These are phyloP conservation scores for Macquaria ambigua DNA, from an alignment of 2,113 vertebrate species.

Conservation along the genomic window DNA sequence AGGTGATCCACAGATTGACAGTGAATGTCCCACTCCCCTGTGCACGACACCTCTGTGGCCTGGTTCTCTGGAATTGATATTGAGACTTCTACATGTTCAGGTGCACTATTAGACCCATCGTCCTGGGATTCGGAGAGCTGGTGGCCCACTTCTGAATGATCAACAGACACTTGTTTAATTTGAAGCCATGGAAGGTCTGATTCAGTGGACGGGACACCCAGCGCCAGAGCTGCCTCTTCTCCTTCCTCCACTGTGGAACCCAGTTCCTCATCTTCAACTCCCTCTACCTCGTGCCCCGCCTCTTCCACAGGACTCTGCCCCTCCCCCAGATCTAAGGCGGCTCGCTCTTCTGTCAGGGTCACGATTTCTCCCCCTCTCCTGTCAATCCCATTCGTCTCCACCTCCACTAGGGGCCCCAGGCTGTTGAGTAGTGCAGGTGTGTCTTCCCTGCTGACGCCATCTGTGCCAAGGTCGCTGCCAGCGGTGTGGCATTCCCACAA, in stretches of 20 bases:
- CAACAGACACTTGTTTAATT: conserved; percentile 38
- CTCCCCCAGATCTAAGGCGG: conserved; percentile 62
- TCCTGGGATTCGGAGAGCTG: conserved; percentile 25
- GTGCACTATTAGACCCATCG: background rate
- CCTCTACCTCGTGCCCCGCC: conserved; percentile 70
- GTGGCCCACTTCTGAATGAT: conserved; percentile 43
- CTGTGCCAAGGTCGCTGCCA: conserved; percentile 84
- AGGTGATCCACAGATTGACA: conserved; percentile 39
- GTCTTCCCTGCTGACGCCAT: conserved; percentile 80
- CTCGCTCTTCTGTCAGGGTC: conserved; percentile 78
- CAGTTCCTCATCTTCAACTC: conserved; percentile 65
- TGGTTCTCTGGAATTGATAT: conserved; percentile 33
- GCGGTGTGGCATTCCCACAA: conserved; percentile 74
- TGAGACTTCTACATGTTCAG: conserved; percentile 28
- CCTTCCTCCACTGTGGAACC: conserved; percentile 77
- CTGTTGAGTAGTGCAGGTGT: conserved; percentile 71
- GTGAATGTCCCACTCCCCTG: conserved; percentile 61
- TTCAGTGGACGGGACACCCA: conserved; percentile 61
- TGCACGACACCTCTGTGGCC: conserved; percentile 12
- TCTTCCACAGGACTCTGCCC: conserved; percentile 75
- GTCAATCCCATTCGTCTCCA: conserved; percentile 80
- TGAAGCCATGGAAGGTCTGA: conserved; percentile 63
- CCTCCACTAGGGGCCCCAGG: conserved; percentile 57
- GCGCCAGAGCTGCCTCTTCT: conserved; percentile 71
- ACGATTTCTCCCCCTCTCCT: conserved; percentile 75